These are phyloP conservation scores for Condylostylus longicornis DNA, from an alignment of 1,140 invertebrate genomes.

Conservation along the genomic window DNA sequence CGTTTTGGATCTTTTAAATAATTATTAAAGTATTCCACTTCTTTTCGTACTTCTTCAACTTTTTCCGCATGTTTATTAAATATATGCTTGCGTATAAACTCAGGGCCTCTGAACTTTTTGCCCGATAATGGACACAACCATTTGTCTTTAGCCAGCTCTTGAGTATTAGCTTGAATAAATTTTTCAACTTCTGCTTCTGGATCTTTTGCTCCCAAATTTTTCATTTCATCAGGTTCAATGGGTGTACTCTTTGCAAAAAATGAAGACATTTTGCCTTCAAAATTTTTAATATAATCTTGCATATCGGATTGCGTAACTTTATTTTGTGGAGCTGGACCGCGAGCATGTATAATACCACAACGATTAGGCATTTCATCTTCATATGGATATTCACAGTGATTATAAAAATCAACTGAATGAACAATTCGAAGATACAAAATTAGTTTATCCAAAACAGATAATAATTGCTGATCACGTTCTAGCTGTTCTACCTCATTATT, in stretches of 20 bases:
- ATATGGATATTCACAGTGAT: constrained; percentile 96
- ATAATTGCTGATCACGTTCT: constrained; percentile 62
- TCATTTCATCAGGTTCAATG: constrained; percentile 64
- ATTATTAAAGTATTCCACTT: constrained; percentile 96
- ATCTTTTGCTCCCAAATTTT: constrained; percentile 77
- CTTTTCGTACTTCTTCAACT: constrained; percentile 90
- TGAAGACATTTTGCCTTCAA: constrained; percentile 78
- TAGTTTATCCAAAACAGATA: constrained; percentile 58
- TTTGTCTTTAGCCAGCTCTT: constrained; percentile 92
- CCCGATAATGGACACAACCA: constrained; percentile 97
- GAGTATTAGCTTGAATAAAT: constrained; percentile 84
- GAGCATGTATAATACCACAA: constrained; percentile 94
- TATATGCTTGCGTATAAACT: constrained; percentile 98
- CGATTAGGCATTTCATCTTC: constrained; percentile 99
- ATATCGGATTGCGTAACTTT: constrained; percentile 57
- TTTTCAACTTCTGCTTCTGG: constrained; percentile 83
- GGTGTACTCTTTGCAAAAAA: constrained; percentile 59
- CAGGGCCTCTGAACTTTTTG: constrained; percentile 98
- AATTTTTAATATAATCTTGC: constrained; percentile 60
- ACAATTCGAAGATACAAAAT: constrained; percentile 91
- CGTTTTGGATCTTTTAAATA: constrained; percentile 90
- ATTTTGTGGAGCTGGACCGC: constrained; percentile 66
- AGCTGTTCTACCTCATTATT: constrained; percentile 38
- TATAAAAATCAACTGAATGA: constrained; percentile 98
- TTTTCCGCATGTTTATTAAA: constrained; percentile 95